These are phyloP conservation scores for Thunnus maccoyii DNA, from an alignment of 2,113 vertebrate species.

Conservation along the genomic window DNA sequence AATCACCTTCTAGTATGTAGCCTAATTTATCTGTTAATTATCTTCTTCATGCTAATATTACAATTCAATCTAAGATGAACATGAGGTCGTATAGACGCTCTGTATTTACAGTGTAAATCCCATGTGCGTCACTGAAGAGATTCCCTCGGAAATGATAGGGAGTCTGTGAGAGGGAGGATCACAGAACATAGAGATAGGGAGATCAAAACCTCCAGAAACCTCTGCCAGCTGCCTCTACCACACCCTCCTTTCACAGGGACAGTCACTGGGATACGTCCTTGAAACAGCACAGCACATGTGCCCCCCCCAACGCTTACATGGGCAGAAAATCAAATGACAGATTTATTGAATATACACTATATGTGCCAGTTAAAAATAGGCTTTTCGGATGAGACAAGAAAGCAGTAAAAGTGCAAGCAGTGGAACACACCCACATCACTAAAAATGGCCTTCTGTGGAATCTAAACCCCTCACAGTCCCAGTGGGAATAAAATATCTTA, in stretches of 20 bases:
- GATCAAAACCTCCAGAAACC: constrained; percentile 59
- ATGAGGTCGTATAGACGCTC: neutral
- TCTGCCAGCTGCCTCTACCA: constrained; percentile 57
- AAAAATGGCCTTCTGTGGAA: constrained; percentile 68
- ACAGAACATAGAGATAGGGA: constrained; percentile 43
- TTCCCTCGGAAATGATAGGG: constrained; percentile 22
- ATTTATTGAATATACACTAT: constrained; percentile 43
- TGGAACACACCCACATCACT: constrained; percentile 52
- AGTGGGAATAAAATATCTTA: constrained; percentile 40
- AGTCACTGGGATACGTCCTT: neutral
- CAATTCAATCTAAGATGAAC: neutral
- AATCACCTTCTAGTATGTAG: neutral
- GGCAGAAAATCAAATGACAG: constrained; percentile 32
- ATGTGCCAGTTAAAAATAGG: constrained; percentile 56
- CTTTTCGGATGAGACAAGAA: constrained; percentile 41
- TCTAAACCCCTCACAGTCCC: constrained; percentile 35
- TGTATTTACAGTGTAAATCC: constrained; percentile 14
- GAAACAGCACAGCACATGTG: constrained; percentile 21
- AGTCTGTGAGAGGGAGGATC: constrained; percentile 55
- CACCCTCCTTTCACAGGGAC: constrained; percentile 41
- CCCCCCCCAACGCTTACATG: neutral
- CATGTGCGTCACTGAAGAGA: neutral
- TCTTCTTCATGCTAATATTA: constrained; percentile 10
- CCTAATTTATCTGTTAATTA: constrained; percentile 8
- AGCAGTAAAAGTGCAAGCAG: constrained; percentile 34